Evolutionary conservation across 2,888 invertebrate species (phyloP), one percentile per base, ranked within the genome.

Genomic region (Cecidostiba fungosa): DNA sequence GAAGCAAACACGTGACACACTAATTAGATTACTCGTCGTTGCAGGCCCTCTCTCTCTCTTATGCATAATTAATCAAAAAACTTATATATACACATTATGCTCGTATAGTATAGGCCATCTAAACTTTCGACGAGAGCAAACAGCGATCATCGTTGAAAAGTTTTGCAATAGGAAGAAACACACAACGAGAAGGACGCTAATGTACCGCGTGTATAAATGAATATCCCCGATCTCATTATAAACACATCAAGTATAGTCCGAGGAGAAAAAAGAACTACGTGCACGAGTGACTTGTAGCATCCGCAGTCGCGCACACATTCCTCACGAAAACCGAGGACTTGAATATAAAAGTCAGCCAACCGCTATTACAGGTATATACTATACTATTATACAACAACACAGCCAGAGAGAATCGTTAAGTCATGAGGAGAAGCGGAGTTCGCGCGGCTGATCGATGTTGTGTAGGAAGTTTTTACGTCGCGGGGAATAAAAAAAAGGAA

Each of bases 401-500:
- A 79, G 36, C 29, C 23, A n/a, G 39, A 73, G 62, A 80, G 85
- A 84, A 85, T 84, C 85, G 87, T 87, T 84, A 87, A 87, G 81
- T 84, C 87, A 84, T 72, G 81, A 84, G 82, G 82, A 26, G 72
- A 3, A n/a, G 23, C n/a, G n/a, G n/a, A 39, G 26, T 79, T 36
- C 29, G 43, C 29, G 59, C 74, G 66, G 32, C 69, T 85, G 87
- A 87, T 87, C 87, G 87, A 87, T 85, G 83, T 77, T 77, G 70
- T 72, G 86, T 79, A 83, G 81, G 59, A 84, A 81, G 69, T 84
- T 85, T 82, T 87, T 77, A 82, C 50, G 59, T 39, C 36, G 32
- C 29, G n/a, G 32, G 70, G 47, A 85, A 81, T 84, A 83, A 87
- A 83, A 76, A 77, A 81, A 39, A 36, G 47, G 29, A 19, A 66